phyloP scores from a whole-genome alignment of 2,888 invertebrate species.

The Mimachlamys varia region DNA sequence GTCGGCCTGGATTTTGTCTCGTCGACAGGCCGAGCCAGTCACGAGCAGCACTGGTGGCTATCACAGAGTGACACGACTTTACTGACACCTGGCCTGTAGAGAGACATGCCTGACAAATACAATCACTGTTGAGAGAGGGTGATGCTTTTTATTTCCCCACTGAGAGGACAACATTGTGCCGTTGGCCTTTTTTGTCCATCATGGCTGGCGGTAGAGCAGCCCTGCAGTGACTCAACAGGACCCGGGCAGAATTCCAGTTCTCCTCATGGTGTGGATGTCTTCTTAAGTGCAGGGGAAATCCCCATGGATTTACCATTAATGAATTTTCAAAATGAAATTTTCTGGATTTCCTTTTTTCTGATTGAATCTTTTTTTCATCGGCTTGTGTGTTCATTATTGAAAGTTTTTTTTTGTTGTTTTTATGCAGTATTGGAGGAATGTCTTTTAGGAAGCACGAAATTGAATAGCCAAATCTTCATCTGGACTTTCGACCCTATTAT shows the following conservation, averaged over 20 bases:
- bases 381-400: background rate
- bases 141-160: background rate
- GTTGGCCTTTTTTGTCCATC: constrained; percentile 36
- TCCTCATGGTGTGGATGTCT: background rate
- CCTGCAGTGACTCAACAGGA: constrained; percentile 21
- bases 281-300: constrained; percentile 8
- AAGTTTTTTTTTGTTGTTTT: background rate
- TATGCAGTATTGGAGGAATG: background rate
- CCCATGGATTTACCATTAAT: constrained; percentile 11
- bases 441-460: background rate
- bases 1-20: constrained; percentile 25
- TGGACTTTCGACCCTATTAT: too few species aligned
- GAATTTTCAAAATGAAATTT: constrained; percentile 15
- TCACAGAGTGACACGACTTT: background rate
- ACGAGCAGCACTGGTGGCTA: background rate
- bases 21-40: background rate
- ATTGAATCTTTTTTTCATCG: background rate
- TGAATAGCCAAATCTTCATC: too few species aligned
- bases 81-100: constrained; percentile 9
- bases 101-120: constrained; percentile 1
- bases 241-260: background rate
- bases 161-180: background rate
- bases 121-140: background rate
- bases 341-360: constrained; percentile 23
- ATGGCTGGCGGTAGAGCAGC: background rate